Evolutionary conservation across 2,797 vertebrate genomes (phyloP).

Genomic region (Neostethus bicornis): DNA sequence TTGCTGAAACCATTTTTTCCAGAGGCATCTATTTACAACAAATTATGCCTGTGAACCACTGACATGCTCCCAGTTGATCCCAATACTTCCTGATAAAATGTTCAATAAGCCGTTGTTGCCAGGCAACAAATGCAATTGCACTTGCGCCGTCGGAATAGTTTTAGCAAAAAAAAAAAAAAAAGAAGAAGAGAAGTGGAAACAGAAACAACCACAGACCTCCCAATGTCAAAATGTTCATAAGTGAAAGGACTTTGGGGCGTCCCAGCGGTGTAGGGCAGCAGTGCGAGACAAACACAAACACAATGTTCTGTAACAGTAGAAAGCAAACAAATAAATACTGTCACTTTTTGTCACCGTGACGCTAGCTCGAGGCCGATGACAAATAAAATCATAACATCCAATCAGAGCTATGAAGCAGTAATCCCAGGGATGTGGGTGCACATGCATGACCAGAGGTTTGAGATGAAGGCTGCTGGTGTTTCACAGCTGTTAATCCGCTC

Average conservation of each 20-base stretch:
- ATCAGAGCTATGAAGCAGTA: constrained; percentile 31
- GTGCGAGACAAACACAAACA: constrained; percentile 47
- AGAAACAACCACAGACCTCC: constrained; percentile 26
- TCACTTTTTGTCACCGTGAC: constrained; percentile 29
- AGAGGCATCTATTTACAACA: constrained; percentile 64
- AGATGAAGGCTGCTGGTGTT: constrained; percentile 45
- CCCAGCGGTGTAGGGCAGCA: constrained; percentile 21
- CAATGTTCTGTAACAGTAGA: constrained; percentile 21
- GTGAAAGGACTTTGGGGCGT: constrained; percentile 30
- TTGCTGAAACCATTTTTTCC: constrained; percentile 36
- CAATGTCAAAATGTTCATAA: constrained; percentile 44
- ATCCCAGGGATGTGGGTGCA: constrained; percentile 40
- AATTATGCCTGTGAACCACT: constrained; percentile 57
- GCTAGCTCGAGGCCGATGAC: constrained; percentile 20
- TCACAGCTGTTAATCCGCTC: constrained; percentile 58
- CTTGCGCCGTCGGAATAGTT: constrained; percentile 16
- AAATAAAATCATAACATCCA: constrained; percentile 42
- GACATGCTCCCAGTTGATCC: constrained; percentile 59
- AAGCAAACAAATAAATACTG: constrained; percentile 37
- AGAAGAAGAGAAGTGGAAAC: constrained; percentile 28
- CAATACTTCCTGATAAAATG: constrained; percentile 62
- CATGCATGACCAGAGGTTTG: constrained; percentile 42
- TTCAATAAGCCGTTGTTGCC: constrained; percentile 67
- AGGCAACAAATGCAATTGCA: constrained; percentile 58
- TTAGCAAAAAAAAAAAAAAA: constrained; percentile 21